A percentile compares a stretch with the other conserved stretches of the same genome.
phyloP scores from a whole-genome alignment of 64 coral and sea anemone genomes.

The Montipora sp. region DNA sequence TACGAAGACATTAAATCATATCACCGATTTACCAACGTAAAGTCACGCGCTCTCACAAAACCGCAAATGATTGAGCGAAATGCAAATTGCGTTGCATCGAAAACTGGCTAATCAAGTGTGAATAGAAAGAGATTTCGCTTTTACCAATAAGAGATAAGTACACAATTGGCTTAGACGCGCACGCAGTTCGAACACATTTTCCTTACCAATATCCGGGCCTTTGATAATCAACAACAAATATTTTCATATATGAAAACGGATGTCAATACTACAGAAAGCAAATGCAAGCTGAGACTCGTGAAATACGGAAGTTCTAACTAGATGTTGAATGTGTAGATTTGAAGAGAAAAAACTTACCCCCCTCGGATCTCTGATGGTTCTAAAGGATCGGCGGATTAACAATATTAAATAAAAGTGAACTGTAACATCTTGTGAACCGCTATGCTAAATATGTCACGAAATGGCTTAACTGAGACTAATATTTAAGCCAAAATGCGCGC shows the following conservation, averaged over 20 bases:
- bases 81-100: conserved; percentile 7
- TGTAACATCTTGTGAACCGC: conserved; percentile 45
- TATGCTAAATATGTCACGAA: conserved; percentile 58
- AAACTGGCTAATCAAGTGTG: conserved; percentile 11
- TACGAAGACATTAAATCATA: conserved; percentile 29
- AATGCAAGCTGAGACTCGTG: conserved; percentile 1
- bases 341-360: conserved; percentile 18
- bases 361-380: not conserved
- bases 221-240: conserved; percentile 27
- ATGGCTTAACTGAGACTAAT: not conserved
- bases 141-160: not conserved
- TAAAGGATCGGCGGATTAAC: conserved; percentile 22
- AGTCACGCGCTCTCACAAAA: conserved; percentile 42
- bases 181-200: not conserved
- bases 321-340: conserved; percentile 1
- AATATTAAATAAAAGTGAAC: not conserved
- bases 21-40: conserved; percentile 30
- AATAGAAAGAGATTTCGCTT: conserved; percentile 1
- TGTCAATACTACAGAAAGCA: conserved; percentile 9
- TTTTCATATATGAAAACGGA: not conserved
- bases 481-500: not conserved
- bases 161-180: not conserved
- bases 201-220: conserved; percentile 33
- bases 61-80: conserved; percentile 30
- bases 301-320: conserved; percentile 40